Evolutionary conservation across 2,113 vertebrate genomes (phyloP).

Genomic region (Axis porcinus): DNA sequence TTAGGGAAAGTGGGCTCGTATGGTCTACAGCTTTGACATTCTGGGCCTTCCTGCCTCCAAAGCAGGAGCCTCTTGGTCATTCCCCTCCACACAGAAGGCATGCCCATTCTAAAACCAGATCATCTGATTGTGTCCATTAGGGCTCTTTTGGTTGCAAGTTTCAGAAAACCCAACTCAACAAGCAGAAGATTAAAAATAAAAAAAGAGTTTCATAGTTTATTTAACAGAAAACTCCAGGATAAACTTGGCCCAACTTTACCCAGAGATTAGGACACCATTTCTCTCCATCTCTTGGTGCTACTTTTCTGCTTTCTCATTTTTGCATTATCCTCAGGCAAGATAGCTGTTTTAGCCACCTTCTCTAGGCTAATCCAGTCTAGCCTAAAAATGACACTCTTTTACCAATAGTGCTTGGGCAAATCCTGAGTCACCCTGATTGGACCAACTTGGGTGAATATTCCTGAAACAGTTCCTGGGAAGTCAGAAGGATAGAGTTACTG

Average conservation of each 20-base stretch:
- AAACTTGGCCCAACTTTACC: neutral
- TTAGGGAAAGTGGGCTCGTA: neutral
- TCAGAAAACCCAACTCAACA: neutral
- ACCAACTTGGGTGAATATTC: neutral
- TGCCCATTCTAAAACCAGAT: neutral
- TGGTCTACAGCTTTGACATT: neutral
- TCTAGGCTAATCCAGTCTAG: neutral
- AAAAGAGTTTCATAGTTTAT: neutral
- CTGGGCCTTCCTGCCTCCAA: neutral
- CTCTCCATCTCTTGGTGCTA: neutral
- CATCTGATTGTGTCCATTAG: neutral
- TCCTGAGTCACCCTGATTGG: neutral
- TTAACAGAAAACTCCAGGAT: neutral
- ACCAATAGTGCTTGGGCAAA: neutral
- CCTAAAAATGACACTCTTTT: neutral
- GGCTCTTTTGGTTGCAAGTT: neutral
- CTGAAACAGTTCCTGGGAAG: neutral
- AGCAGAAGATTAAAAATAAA: neutral
- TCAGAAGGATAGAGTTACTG: neutral
- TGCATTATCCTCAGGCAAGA: neutral
- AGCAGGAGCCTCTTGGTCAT: neutral
- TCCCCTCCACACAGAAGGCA: neutral
- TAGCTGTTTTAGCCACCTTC: neutral
- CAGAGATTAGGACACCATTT: neutral
- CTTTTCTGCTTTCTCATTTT: neutral